Evolutionary conservation across 2,113 vertebrate genomes (phyloP), one percentile per base, ranked within the genome.

Genomic region (Mesembrinibis cayennensis): DNA sequence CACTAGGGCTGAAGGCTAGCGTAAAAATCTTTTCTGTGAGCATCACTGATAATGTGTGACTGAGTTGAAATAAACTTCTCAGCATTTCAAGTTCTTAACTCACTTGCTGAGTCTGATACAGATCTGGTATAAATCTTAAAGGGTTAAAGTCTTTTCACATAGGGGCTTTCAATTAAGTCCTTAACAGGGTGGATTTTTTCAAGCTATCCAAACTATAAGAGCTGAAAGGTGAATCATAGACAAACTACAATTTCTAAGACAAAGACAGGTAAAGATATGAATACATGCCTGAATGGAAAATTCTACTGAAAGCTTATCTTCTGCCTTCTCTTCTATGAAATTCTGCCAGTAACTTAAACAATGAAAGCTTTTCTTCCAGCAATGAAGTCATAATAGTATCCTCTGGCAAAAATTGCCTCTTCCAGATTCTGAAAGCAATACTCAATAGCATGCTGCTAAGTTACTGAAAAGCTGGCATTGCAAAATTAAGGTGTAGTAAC

Each of bases 341-440:
- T 42, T 45, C n/a, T 95, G 93, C 95, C 89, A 93, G 78, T 70
- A 77, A 36, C 45, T 93, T 87, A 55, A 91, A 95, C 87, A 91
- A 94, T 90, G 82, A 32, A 73, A 66, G 18, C 19, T 91, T 53
- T 87, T 90, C 67, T 96, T 94, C 93, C 89, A 97, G 67, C 74
- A 66, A 53, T 97, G 93, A 96, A 91, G 78, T 96, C 89, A 94
- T 91, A 42, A 50, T 77, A 7, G 26, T 85, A 0, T 79, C 91
- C 77, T 90, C 49, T 3, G 17, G 93, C 89, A 95, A 93, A 87
- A 87, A 36, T 45, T 34, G 58, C 49, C 20, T 79, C 36, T 91
- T 89, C 27, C 82, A 90, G 66, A 25, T 72, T 85, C 81, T 94
- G 70, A 76, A 91, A 80, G 78, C 45, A 50, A 26, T 56, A 44